Percentiles rank a stretch among this genome's conserved stretches.
Evolutionary conservation across 2,113 vertebrate species (phyloP).

Genomic region (Ammodytes dubius): DNA sequence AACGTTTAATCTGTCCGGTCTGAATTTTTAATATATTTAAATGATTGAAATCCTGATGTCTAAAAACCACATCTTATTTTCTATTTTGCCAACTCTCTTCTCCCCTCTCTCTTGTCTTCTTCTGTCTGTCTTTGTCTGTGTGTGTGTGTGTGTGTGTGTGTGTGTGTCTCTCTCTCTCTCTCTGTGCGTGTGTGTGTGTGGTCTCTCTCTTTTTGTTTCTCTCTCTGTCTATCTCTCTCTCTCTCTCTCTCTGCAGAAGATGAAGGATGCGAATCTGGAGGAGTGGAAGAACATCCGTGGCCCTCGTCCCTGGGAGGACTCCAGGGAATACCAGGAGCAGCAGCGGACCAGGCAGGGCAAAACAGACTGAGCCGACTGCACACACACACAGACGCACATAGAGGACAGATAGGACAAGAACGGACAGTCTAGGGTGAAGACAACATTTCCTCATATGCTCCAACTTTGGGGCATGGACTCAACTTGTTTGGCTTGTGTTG

Average conservation of each 20-base stretch:
- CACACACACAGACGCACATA: neutral
- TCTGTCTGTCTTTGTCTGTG: no score
- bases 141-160: no score
- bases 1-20: no score
- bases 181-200: neutral
- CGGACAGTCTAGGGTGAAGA: neutral
- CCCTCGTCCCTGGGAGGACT: constrained; percentile 94
- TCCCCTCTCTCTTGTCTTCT: no score
- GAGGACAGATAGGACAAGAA: neutral
- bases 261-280: constrained; percentile 85
- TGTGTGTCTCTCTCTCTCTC: no score
- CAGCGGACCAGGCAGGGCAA: constrained; percentile 68
- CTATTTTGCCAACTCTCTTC: no score
- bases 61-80: no score
- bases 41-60: no score
- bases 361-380: constrained; percentile 15
- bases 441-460: neutral
- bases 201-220: constrained; percentile 12
- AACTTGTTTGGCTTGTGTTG: neutral
- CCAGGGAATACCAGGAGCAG: constrained; percentile 88
- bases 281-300: constrained; percentile 97
- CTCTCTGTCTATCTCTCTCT: neutral
- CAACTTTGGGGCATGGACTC: neutral
- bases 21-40: no score
- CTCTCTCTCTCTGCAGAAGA: constrained; percentile 84